Base-by-base conservation (phyloP, 2,797 vertebrate genomes). In the Ctenopoma kingsleyae region DNA sequence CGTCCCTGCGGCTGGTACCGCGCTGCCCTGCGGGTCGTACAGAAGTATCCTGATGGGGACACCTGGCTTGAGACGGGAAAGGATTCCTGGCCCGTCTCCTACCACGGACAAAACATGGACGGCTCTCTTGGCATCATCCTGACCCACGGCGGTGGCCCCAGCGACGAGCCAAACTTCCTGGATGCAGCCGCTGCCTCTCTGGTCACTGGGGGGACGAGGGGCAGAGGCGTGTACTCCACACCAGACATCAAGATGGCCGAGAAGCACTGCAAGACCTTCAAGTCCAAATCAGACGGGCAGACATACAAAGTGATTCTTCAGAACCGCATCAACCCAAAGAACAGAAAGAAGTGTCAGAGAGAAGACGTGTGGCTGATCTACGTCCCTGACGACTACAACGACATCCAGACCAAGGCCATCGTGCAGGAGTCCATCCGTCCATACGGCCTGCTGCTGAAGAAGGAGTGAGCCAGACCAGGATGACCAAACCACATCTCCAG, bases 1-100 rank as follows among this genome's bases (percentile, higher is more conserved):
- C 90, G 91, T 0, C 93, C 92, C 36, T 91, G 87, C 0, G 93
- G 92, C 1, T 94, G 92, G 92, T 83, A 62, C 55, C 92, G 91
- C 0, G 53, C 27, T 0, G 92, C 89, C 2, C 81, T 94, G 67
- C 78, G 58, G 9, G 87, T 93, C 9, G 2, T 2, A 0, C 1
- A 71, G 10, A 78, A 53, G 48, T 90, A 91, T 4, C 53, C 58
- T 0, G 74, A 15, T 2, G 89, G 82, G 0, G 75, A 87, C 19
- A 0, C 0, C 16, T 93, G 91, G 91, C 85, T 93, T 0, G 83
- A 82, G 9, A 88, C 20, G 0, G 85, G 84, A 0, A 17, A 0
- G 0, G 17, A 74, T 6, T 76, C 88, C 64, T 93, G 92, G 91
- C 92, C 92, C 1, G 92, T 93, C 48, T 90, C 88, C 60, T 93